Conservation (phyloP, 2,113 vertebrate species). For the Madoqua kirkii region DNA sequence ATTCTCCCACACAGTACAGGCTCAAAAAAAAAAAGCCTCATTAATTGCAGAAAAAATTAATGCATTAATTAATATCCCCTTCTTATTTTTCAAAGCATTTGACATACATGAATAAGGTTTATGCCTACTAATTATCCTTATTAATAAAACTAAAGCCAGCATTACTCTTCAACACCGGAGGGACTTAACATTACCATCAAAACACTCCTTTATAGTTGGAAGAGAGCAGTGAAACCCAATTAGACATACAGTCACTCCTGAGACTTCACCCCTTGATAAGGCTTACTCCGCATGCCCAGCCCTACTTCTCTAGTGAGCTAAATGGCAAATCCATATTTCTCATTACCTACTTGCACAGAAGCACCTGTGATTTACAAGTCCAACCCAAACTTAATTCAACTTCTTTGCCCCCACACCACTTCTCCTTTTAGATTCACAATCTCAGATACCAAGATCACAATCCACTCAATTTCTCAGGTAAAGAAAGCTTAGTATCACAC, state of each 20-base stretch:
- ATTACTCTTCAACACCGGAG: neutral
- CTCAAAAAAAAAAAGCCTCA: neutral
- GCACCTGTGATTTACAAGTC: neutral
- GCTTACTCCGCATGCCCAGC: rapidly evolving
- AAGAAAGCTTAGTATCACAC: neutral
- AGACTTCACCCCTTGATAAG: neutral
- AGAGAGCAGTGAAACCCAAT: neutral
- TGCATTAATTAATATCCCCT: neutral
- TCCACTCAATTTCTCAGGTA: neutral
- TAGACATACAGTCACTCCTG: neutral
- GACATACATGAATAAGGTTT: neutral
- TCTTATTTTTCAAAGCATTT: slow-evolving; percentile 42
- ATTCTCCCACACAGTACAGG: neutral
- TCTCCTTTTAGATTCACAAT: neutral
- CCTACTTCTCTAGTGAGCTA: neutral
- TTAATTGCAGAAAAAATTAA: neutral
- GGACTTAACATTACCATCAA: neutral
- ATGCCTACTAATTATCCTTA: slow-evolving; percentile 6
- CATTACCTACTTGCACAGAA: no score
- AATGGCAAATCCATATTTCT: neutral
- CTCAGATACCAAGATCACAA: neutral
- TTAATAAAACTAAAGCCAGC: slow-evolving; percentile 37
- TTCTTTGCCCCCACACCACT: neutral
- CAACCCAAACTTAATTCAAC: neutral
- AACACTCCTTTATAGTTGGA: neutral